Conservation (phyloP, 2,888 invertebrate genomes). For the Meghimatium bilineatum region DNA sequence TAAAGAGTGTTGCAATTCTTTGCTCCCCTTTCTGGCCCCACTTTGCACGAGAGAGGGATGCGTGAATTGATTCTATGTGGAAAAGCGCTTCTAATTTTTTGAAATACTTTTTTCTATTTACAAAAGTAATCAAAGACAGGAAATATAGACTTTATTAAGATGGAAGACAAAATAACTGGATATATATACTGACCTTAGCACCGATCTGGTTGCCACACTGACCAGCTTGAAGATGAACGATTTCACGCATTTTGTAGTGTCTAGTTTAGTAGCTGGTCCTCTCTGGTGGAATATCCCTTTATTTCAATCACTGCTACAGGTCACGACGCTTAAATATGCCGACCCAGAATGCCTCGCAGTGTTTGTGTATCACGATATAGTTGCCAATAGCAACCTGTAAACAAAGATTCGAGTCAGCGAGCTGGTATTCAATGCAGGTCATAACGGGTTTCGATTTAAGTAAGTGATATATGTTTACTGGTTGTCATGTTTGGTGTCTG, state of each 20-base stretch:
- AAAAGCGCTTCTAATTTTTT: no score
- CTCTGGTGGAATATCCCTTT: not conserved
- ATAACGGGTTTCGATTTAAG: not conserved
- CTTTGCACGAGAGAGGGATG: no score
- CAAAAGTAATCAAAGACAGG: no score
- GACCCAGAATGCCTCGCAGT: constrained; percentile 16
- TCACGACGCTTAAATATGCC: not conserved
- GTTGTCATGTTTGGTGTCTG: not conserved
- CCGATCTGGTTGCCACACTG: constrained; percentile 70
- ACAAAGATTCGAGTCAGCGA: not conserved
- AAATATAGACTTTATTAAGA: not conserved
- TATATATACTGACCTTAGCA: constrained; percentile 55
- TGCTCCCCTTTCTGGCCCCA: no score
- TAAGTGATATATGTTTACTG: not conserved
- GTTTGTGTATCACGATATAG: not conserved
- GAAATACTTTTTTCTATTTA: no score
- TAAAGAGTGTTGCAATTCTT: no score
- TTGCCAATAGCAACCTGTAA: not conserved
- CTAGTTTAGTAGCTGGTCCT: not conserved
- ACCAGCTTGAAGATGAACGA: constrained; percentile 60
- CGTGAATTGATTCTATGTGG: no score
- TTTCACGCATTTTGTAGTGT: constrained; percentile 40
- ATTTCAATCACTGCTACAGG: not conserved
- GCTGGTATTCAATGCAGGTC: not conserved
- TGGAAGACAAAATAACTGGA: not conserved